Conservation (phyloP, 2,113 vertebrate species). For the Eulemur rufifrons region DNA sequence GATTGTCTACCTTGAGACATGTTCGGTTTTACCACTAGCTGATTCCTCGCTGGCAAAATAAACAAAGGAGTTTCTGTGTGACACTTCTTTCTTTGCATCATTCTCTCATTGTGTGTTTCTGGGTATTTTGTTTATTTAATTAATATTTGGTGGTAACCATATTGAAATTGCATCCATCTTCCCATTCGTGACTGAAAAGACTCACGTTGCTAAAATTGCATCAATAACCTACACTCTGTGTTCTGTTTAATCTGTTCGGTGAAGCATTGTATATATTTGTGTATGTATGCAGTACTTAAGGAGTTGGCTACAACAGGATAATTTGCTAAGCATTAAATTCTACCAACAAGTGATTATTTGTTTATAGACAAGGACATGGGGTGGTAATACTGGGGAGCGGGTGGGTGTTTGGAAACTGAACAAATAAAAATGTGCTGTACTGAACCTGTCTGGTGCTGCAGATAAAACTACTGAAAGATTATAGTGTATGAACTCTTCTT, state of each 20-base stretch:
- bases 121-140: conserved; percentile 50
- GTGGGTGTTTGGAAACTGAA: background rate
- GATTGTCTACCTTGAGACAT: conserved; percentile 55
- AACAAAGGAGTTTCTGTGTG: conserved; percentile 59
- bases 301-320: background rate
- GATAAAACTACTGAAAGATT: background rate
- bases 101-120: conserved; percentile 23
- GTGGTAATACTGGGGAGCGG: background rate
- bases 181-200: conserved; percentile 24
- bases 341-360: conserved; percentile 31
- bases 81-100: conserved; percentile 33
- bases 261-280: background rate
- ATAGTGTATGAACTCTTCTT: background rate
- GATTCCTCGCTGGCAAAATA: conserved; percentile 38
- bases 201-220: conserved; percentile 28
- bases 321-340: conserved; percentile 51
- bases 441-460: conserved; percentile 25
- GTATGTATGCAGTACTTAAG: background rate
- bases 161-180: conserved; percentile 39
- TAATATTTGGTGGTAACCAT: conserved; percentile 60
- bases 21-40: conserved; percentile 44
- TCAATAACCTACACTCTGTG: background rate
- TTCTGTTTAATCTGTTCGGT: background rate
- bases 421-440: background rate
- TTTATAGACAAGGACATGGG: background rate